Conservation (phyloP, 1,140 invertebrate species). For the Aplysia californica region DNA sequence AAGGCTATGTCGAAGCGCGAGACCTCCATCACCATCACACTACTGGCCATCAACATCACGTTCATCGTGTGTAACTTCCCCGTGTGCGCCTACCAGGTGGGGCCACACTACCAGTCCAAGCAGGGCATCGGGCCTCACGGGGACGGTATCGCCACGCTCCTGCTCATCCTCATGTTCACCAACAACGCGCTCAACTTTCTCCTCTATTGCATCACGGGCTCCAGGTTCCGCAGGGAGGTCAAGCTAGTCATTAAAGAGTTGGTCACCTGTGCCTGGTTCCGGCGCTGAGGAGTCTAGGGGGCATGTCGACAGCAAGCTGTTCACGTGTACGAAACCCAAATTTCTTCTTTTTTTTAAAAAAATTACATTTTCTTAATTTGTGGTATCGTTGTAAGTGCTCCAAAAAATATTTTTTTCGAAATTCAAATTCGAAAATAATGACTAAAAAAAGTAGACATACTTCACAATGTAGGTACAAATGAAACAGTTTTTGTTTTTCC, state of each 20-base stretch:
- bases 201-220: constrained; percentile 37
- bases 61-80: constrained; percentile 15
- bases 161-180: constrained; percentile 34
- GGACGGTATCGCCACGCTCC: neutral
- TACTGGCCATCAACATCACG: neutral
- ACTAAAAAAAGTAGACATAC: too few species aligned
- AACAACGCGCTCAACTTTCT: constrained; percentile 45
- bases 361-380: too few species aligned
- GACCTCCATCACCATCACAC: neutral
- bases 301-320: too few species aligned
- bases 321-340: too few species aligned
- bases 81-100: neutral
- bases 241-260: neutral
- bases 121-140: neutral
- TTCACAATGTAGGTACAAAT: too few species aligned
- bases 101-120: neutral
- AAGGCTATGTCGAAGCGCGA: neutral
- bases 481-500: too few species aligned
- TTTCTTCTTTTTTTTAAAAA: too few species aligned
- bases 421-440: too few species aligned
- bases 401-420: too few species aligned
- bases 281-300: too few species aligned
- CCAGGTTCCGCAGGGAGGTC: constrained; percentile 35
- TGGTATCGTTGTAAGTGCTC: too few species aligned
- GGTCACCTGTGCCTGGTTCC: neutral